Percentiles rank a stretch among this genome's conserved stretches.
Conservation (phyloP, 2,113 vertebrate genomes). For the Lichenostomus cassidix region DNA sequence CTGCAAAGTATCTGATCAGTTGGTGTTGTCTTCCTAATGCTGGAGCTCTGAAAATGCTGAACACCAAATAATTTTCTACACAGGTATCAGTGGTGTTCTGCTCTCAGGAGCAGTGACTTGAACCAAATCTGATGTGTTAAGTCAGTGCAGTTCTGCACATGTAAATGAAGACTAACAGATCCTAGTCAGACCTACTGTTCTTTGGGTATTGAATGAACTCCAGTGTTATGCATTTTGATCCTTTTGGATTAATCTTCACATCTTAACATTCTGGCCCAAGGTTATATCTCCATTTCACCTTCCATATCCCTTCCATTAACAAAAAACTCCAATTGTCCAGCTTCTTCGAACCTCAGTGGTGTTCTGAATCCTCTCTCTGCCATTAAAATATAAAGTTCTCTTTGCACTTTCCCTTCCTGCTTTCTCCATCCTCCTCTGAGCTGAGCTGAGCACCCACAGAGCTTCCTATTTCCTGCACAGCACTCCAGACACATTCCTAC, state of each 20-base stretch:
- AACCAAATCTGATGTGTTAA: neutral
- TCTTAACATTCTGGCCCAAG: neutral
- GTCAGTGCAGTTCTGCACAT: neutral
- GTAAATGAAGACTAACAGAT: neutral
- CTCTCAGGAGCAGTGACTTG: neutral
- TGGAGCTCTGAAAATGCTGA: neutral
- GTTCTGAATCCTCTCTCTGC: neutral
- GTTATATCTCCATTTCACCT: neutral
- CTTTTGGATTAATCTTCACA: neutral
- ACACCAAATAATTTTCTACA: neutral
- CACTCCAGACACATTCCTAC: neutral
- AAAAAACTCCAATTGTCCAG: neutral
- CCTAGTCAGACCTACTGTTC: neutral
- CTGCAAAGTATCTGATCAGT: neutral
- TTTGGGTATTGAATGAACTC: neutral
- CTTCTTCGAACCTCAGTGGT: neutral
- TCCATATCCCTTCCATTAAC: neutral
- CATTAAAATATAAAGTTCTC: neutral
- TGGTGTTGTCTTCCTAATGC: neutral
- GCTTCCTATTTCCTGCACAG: rapidly evolving
- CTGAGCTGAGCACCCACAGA: neutral
- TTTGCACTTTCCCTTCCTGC: neutral
- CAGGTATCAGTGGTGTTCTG: neutral
- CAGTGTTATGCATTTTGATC: neutral
- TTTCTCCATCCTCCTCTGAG: neutral